Conservation (phyloP, 2,797 vertebrate genomes). For the Gadopsis marmoratus region DNA sequence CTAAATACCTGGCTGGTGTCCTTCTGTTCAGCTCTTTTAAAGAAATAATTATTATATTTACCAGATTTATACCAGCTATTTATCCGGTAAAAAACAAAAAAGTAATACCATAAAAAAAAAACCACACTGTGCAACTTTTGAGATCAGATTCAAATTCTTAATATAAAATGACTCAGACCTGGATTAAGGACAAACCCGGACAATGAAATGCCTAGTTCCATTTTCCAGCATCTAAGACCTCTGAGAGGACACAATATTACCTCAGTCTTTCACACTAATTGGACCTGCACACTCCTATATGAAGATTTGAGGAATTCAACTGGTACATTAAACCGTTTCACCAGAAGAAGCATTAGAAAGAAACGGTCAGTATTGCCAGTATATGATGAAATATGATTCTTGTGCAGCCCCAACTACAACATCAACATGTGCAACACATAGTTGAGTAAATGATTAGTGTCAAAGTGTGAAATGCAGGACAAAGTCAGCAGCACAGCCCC, state of each 20-base stretch:
- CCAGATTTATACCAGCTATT: too few species aligned
- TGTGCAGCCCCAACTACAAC: slow-evolving; percentile 8
- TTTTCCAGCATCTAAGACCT: not conserved
- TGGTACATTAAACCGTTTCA: not conserved
- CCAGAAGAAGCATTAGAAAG: not conserved
- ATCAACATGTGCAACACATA: slow-evolving; percentile 8
- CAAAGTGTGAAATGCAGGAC: slow-evolving; percentile 12
- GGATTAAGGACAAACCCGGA: too few species aligned
- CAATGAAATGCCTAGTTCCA: too few species aligned
- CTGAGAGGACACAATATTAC: not conserved
- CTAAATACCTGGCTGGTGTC: too few species aligned
- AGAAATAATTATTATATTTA: not conserved
- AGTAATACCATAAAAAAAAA: too few species aligned
- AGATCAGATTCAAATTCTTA: too few species aligned
- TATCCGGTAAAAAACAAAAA: too few species aligned
- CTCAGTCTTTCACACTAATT: not conserved
- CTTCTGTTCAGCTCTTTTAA: not conserved
- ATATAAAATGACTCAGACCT: too few species aligned
- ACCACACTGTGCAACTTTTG: too few species aligned
- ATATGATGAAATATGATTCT: not conserved
- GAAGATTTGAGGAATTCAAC: not conserved
- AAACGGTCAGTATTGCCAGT: not conserved
- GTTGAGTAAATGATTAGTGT: slow-evolving; percentile 23
- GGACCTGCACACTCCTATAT: not conserved
- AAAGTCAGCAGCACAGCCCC: slow-evolving; percentile 35